Evolutionary conservation across 2,797 vertebrate genomes (phyloP).

Genomic region (Kryptolebias ocellatus): DNA sequence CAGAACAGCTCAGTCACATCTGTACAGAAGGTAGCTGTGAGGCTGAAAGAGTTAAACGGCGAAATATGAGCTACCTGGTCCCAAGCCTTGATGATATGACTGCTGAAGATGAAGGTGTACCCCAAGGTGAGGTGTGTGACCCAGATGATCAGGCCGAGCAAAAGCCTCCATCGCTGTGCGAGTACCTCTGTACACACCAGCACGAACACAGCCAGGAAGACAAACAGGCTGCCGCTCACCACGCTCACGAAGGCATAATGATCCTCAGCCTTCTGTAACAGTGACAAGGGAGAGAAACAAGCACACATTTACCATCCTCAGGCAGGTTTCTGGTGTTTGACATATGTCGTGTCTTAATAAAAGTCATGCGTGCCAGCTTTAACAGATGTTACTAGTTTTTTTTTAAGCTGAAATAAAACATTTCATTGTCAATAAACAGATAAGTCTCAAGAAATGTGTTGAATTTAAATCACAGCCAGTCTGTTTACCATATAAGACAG

Average conservation of each 20-base stretch:
- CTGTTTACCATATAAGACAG: too few species aligned
- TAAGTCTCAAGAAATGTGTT: too few species aligned
- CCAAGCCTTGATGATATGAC: slow-evolving; percentile 78
- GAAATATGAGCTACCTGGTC: slow-evolving; percentile 85
- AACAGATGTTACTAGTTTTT: too few species aligned
- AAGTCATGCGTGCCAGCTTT: too few species aligned
- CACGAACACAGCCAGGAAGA: slow-evolving; percentile 87
- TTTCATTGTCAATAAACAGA: too few species aligned
- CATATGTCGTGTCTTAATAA: too few species aligned
- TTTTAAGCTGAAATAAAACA: too few species aligned
- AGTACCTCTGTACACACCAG: slow-evolving; percentile 89
- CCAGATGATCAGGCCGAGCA: slow-evolving; percentile 88
- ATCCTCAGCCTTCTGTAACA: slow-evolving; percentile 62
- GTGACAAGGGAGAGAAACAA: slow-evolving; percentile 31
- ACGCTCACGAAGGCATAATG: slow-evolving; percentile 84
- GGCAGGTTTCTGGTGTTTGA: too few species aligned
- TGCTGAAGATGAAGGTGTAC: slow-evolving; percentile 86
- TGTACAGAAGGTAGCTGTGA: not conserved
- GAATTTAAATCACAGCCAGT: too few species aligned
- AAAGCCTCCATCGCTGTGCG: slow-evolving; percentile 85
- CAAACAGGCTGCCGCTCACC: slow-evolving; percentile 82
- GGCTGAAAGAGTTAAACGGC: too few species aligned
- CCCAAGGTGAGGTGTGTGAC: slow-evolving; percentile 89
- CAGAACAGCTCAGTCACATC: not conserved
- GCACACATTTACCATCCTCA: slow-evolving; percentile 7